Conservation (phyloP, 2,797 vertebrate species). For the Melanotaenia maccullochi region DNA sequence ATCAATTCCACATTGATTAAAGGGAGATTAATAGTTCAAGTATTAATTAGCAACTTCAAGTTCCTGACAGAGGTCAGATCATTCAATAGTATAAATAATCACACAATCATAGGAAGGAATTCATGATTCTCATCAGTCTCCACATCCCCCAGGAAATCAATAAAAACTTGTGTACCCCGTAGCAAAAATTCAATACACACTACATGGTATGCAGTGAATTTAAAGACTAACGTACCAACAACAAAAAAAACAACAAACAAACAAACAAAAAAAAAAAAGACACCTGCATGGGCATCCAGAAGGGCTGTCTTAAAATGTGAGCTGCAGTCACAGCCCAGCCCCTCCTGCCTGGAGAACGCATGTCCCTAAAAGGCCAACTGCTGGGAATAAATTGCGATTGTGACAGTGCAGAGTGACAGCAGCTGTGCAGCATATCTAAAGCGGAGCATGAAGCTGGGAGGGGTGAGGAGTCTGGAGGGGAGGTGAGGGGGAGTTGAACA, state of each 20-base stretch:
- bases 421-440: conserved; percentile 87
- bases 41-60: conserved; percentile 13
- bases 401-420: conserved; percentile 88
- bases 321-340: conserved; percentile 40
- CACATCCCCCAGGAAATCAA: conserved; percentile 3
- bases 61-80: conserved; percentile 15
- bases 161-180: conserved; percentile 1
- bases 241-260: no score
- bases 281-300: conserved; percentile 47
- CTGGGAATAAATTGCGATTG: conserved; percentile 84
- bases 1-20: conserved; percentile 21
- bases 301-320: conserved; percentile 24
- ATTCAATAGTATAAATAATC: conserved; percentile 39
- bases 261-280: conserved; percentile 21
- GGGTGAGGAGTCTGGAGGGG: conserved; percentile 54
- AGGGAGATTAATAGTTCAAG: conserved; percentile 12
- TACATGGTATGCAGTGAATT: conserved; percentile 10
- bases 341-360: conserved; percentile 83
- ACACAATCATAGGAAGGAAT: conserved; percentile 9
- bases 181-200: conserved; percentile 13
- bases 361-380: conserved; percentile 93
- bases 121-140: conserved; percentile 10
- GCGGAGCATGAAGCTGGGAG: conserved; percentile 55
- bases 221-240: conserved; percentile 5
- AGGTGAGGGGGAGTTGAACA: conserved; percentile 41